Evolutionary conservation across 2,888 invertebrate genomes (phyloP).

Genomic region (Frankliniella intonsa): DNA sequence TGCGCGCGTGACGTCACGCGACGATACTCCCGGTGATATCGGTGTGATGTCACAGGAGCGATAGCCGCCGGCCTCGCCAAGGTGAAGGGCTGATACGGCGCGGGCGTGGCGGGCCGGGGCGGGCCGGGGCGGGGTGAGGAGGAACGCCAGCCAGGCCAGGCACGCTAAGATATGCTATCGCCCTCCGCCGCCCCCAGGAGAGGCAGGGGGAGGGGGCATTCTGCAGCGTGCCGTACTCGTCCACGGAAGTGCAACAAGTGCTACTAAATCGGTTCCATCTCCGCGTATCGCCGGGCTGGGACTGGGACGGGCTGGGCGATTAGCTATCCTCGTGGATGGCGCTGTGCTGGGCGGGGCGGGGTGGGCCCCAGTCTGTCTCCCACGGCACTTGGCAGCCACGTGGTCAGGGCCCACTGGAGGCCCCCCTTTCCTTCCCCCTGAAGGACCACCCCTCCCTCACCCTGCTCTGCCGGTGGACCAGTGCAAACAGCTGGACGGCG

Average conservation of each 20-base stretch:
- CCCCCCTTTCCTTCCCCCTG: too few relatives aligned
- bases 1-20: slow-evolving; percentile 5
- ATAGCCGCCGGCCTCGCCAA: not conserved
- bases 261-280: too few relatives aligned
- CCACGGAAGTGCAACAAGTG: too few relatives aligned
- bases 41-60: slow-evolving; percentile 15
- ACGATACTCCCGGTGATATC: slow-evolving; percentile 19
- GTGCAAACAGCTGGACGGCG: not conserved
- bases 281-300: too few relatives aligned
- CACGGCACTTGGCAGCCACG: too few relatives aligned
- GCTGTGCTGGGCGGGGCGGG: too few relatives aligned
- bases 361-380: too few relatives aligned
- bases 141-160: not conserved
- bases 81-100: slow-evolving; percentile 23
- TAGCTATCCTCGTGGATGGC: too few relatives aligned
- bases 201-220: not conserved
- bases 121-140: not conserved
- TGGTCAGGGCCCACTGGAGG: too few relatives aligned
- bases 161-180: slow-evolving; percentile 17
- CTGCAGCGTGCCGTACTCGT: too few relatives aligned
- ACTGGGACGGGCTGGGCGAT: too few relatives aligned
- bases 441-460: not conserved
- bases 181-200: not conserved
- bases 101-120: not conserved
- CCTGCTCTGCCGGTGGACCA: not conserved